A percentile compares a stretch with the other conserved stretches of the same genome.
Evolutionary conservation across 2,113 vertebrate species (phyloP).

Genomic region (Xyliphius kryptos): DNA sequence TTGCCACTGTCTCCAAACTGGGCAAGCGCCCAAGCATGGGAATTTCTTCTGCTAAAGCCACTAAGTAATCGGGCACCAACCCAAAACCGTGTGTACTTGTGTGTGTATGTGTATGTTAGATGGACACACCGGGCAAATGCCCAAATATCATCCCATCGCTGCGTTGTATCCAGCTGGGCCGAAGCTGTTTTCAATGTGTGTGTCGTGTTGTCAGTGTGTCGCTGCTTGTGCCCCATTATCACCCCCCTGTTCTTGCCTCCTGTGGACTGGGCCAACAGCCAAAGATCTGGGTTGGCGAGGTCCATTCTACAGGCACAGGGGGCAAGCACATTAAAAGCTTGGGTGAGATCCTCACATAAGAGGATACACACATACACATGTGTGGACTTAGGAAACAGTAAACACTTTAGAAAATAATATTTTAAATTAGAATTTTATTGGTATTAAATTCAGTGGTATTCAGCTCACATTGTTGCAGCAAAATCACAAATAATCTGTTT

Average conservation of each 20-base stretch:
- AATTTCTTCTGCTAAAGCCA: constrained; percentile 36
- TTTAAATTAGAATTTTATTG: too few relatives aligned
- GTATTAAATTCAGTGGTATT: too few relatives aligned
- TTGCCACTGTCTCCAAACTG: constrained; percentile 43
- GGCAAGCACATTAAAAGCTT: constrained; percentile 15
- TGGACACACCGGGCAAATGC: constrained; percentile 38
- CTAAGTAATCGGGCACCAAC: constrained; percentile 35
- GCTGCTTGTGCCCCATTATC: constrained; percentile 68
- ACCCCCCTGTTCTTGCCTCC: constrained; percentile 43
- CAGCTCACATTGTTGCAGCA: too few relatives aligned
- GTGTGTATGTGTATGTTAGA: constrained; percentile 23
- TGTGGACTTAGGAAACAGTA: neutral
- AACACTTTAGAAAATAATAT: too few relatives aligned
- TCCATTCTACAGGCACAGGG: constrained; percentile 40
- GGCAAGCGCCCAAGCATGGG: constrained; percentile 58
- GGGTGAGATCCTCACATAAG: too few relatives aligned
- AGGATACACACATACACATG: too few relatives aligned
- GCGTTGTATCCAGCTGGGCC: constrained; percentile 65
- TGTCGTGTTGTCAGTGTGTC: constrained; percentile 61
- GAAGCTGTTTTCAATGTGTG: constrained; percentile 66
- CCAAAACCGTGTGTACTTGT: constrained; percentile 32
- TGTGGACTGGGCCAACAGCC: constrained; percentile 57
- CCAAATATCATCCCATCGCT: constrained; percentile 40
- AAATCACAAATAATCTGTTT: too few relatives aligned
- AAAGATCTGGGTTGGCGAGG: constrained; percentile 55